Conservation (phyloP, 2,888 invertebrate genomes). For the Nephrocerus scutellatus region DNA sequence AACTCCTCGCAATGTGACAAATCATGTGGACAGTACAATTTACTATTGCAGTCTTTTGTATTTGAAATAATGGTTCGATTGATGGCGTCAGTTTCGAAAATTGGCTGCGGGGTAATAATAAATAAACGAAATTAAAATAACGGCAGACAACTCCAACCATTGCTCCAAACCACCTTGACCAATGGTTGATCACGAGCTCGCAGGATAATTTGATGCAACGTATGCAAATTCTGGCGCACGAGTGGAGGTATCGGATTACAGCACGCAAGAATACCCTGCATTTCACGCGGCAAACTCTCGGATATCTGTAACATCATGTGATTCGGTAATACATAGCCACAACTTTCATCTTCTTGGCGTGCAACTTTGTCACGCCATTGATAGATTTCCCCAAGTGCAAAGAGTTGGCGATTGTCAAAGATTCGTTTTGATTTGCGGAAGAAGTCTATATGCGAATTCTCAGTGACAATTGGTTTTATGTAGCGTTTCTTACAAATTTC, state of each 20-base stretch:
- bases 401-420: constrained; percentile 79
- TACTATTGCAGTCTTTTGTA: constrained; percentile 49
- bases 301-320: constrained; percentile 91
- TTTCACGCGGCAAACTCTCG: constrained; percentile 79
- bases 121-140: too few species aligned
- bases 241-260: constrained; percentile 87
- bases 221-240: constrained; percentile 51
- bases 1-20: constrained; percentile 51
- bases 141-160: not conserved
- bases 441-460: constrained; percentile 66
- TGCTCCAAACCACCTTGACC: constrained; percentile 49
- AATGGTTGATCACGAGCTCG: constrained; percentile 64
- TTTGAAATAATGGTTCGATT: constrained; percentile 21
- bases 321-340: constrained; percentile 86
- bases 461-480: constrained; percentile 64
- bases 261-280: constrained; percentile 87
- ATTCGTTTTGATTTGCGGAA: constrained; percentile 69
- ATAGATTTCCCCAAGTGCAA: constrained; percentile 73
- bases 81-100: constrained; percentile 32
- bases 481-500: constrained; percentile 75
- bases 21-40: constrained; percentile 59
- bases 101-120: constrained; percentile 41
- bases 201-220: constrained; percentile 60
- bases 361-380: constrained; percentile 84
- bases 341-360: constrained; percentile 84